Conservation (phyloP, 2,888 invertebrate genomes). For the Ecliptopera silaceata region DNA sequence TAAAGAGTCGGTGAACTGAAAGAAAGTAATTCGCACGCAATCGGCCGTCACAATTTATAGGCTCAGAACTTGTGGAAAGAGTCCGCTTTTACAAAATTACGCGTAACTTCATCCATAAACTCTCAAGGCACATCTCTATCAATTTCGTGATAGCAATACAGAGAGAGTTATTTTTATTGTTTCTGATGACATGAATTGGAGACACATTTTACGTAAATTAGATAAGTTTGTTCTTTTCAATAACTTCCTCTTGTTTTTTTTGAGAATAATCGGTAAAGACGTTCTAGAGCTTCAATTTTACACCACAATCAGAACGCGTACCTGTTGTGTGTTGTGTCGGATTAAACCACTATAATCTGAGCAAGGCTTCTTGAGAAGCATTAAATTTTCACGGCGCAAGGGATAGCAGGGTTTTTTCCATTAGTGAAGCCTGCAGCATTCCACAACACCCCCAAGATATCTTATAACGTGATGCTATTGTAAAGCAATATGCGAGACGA, state of each 20-base stretch:
- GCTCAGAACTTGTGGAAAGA: conserved; percentile 56
- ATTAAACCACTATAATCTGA: conserved; percentile 60
- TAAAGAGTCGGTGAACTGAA: conserved; percentile 54
- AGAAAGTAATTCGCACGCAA: conserved; percentile 62
- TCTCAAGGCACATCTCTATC: conserved; percentile 39
- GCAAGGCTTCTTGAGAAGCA: conserved; percentile 65
- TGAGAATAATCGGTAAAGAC: conserved; percentile 9
- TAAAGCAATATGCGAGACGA: background rate
- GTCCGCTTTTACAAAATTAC: conserved; percentile 47
- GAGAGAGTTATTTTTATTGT: conserved; percentile 13
- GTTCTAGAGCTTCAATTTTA: conserved; percentile 45
- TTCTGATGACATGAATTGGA: conserved; percentile 9
- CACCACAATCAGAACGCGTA: conserved; percentile 40
- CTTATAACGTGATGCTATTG: conserved; percentile 41
- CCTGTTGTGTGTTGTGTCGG: conserved; percentile 39
- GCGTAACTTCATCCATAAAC: conserved; percentile 48
- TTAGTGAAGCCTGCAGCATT: conserved; percentile 59
- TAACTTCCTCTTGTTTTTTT: background rate
- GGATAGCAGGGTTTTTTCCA: conserved; percentile 54
- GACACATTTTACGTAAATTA: conserved; percentile 11
- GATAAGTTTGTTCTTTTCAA: conserved; percentile 3
- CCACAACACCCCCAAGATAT: conserved; percentile 43
- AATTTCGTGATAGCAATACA: conserved; percentile 21
- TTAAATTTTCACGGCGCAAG: conserved; percentile 57
- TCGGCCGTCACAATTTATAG: conserved; percentile 64